phyloP scores from a whole-genome alignment of 2,888 invertebrate genomes.

The Macaria notata region DNA sequence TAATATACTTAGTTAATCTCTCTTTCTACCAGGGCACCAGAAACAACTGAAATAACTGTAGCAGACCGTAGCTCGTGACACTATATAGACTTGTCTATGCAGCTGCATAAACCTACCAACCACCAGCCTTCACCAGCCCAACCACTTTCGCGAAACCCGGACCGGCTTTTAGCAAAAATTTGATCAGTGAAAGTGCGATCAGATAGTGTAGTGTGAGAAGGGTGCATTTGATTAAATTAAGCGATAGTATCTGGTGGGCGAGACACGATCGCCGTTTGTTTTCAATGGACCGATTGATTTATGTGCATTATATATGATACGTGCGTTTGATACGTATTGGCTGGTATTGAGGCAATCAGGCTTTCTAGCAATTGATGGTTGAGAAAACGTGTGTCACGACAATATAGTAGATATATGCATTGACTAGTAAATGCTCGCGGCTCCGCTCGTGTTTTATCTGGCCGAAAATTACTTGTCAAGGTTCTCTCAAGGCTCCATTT shows the following conservation, averaged over 20 bases:
- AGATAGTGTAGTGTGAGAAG: conserved; percentile 51
- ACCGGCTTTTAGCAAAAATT: conserved; percentile 81
- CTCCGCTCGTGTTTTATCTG: no score
- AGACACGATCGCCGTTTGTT: conserved; percentile 14
- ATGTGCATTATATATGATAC: conserved; percentile 4
- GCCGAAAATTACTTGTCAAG: no score
- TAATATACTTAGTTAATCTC: conserved; percentile 1
- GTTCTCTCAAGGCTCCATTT: no score
- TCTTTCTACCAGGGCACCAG: conserved; percentile 22
- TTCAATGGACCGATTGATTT: conserved; percentile 16
- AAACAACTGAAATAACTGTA: conserved; percentile 42
- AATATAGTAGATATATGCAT: no score
- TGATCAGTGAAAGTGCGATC: conserved; percentile 78
- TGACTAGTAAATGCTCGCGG: no score
- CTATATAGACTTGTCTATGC: conserved; percentile 49
- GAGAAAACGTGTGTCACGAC: no score
- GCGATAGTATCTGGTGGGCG: conserved; percentile 20
- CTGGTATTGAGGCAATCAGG: no score
- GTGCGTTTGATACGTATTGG: background rate
- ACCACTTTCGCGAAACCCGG: conserved; percentile 77
- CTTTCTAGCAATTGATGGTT: no score
- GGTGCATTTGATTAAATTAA: conserved; percentile 55
- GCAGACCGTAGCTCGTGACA: conserved; percentile 36
- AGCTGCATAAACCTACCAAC: conserved; percentile 48
- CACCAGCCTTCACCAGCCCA: conserved; percentile 59